Evolutionary conservation across 2,797 vertebrate species (phyloP).

Genomic region (Mormyrus hasselquistii): DNA sequence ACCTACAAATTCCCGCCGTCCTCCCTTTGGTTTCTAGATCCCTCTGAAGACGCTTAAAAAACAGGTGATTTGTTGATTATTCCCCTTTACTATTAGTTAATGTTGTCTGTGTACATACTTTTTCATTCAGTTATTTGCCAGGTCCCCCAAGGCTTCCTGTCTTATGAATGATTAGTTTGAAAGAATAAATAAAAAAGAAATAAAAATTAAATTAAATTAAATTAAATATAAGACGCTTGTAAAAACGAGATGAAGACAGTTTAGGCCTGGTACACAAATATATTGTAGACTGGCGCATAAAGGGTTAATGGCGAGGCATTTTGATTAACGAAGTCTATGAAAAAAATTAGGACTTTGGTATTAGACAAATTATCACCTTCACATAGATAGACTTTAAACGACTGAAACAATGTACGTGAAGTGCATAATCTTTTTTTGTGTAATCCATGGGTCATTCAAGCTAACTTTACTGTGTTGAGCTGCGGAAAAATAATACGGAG

Average conservation of each 20-base stretch:
- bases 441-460: not conserved
- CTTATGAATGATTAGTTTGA: not conserved
- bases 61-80: not conserved
- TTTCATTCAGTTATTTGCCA: not conserved
- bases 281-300: not conserved
- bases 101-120: not conserved
- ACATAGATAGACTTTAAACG: not conserved
- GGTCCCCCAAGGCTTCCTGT: not conserved
- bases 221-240: not conserved
- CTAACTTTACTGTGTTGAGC: not conserved
- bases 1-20: not conserved
- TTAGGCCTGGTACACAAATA: not conserved
- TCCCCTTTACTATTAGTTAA: not conserved
- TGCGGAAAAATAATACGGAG: not conserved
- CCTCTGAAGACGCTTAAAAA: not conserved
- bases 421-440: not conserved
- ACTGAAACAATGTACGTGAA: not conserved
- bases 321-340: not conserved
- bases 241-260: not conserved
- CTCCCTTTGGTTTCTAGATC: not conserved
- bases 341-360: not conserved
- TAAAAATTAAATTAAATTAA: not conserved
- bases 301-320: not conserved
- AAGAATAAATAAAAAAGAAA: not conserved
- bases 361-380: not conserved